These are phyloP conservation scores for Natrix natrix DNA, from an alignment of 2,797 vertebrate species.

Conservation along the genomic window DNA sequence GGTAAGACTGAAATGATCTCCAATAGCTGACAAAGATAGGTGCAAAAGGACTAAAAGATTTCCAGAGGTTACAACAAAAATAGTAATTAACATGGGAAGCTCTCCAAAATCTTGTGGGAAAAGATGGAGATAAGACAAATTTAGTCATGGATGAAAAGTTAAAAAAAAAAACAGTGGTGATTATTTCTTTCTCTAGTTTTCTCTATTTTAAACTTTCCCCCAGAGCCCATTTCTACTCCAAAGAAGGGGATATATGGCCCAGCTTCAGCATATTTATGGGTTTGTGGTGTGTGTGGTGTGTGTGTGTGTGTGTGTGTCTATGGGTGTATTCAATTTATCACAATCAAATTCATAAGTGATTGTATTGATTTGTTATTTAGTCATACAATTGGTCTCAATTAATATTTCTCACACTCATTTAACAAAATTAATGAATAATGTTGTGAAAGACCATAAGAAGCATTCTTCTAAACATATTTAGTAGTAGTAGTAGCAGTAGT, in stretches of 20 bases:
- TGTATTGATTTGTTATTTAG: not conserved
- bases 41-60: not conserved
- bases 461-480: not conserved
- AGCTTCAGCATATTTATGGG: not conserved
- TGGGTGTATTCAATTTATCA: not conserved
- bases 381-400: not conserved
- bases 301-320: not conserved
- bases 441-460: not conserved
- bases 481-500: not conserved
- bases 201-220: not conserved
- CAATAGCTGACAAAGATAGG: not conserved
- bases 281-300: not conserved
- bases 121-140: not conserved
- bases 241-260: too few relatives aligned
- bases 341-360: not conserved
- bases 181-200: not conserved
- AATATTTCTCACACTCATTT: not conserved
- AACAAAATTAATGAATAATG: not conserved
- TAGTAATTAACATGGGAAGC: not conserved
- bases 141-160: not conserved
- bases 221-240: not conserved
- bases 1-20: not conserved
- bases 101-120: not conserved
- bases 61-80: not conserved
- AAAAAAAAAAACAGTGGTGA: not conserved